Base-by-base conservation (phyloP, 2,797 vertebrate genomes). In the Rhinella marina region DNA sequence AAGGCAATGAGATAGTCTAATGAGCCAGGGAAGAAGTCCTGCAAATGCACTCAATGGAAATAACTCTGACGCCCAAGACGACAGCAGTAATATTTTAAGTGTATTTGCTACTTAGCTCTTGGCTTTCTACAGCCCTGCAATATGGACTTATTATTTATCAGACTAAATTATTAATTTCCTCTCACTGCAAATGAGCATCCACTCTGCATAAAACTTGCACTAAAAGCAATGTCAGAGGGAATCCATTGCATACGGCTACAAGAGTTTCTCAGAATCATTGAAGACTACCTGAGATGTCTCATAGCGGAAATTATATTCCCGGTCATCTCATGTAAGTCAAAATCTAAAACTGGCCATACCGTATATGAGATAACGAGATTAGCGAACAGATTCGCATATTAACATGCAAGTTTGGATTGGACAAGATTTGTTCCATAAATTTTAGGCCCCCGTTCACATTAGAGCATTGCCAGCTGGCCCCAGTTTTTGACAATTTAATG, bases 91-190 rank as follows among this genome's bases (percentile, higher is more conserved):
- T 25, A 77, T 52, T 25, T 21, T 13, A 52, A 25, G 50, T 77
- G 73, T 13, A 52, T 54, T 77, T 25, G 6, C 48, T 25, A 25
- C 23, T 12, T 52, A 10, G 19, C 41, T 50, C 16, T 50, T 13
- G 21, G 72, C 50, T 77, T 25, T 54, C 48, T 54, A 54, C 21
- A 54, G 73, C 16, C 13, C 23, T 54, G 11, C 23, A 32, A 76
- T n/a, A n/a, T 76, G 50, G 19, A 77, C 7, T 25, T 12, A 75
- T 6, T 54, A 72, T 72, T 72, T 72, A 77, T 54, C 23, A n/a
- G 13, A n/a, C 41, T 77, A 77, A 77, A 77, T 54, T 25, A 77
- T 77, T 77, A 77, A 77, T 29, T n/a, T 10, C 73, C 48, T 52
- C 41, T 29, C 12, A 1, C 23, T 72, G 41, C 16, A 68, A 16